Base-by-base conservation (phyloP, 2,888 invertebrate species). In the Nomada hirtipes region DNA sequence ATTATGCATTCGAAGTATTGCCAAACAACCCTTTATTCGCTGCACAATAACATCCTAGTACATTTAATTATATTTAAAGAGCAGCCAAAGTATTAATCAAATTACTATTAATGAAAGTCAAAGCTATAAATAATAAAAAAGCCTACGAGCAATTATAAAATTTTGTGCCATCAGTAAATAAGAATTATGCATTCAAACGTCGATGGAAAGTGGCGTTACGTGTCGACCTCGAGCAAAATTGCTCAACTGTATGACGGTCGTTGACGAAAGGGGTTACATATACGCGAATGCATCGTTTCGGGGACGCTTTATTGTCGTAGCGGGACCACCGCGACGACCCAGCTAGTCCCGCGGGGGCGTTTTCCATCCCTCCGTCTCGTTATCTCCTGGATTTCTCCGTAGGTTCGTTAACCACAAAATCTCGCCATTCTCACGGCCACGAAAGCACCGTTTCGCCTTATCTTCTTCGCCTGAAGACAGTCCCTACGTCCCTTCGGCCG, bases 381-480 rank as follows among this genome's bases (percentile, higher is more conserved):
- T 92, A 92, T 92, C 91, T 91, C 89, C 42, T 83, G 89, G 90
- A 90, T 89, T 89, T 86, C 89, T 82, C 73, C 83, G 82, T 86
- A 87, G 87, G 86, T 91, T 91, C 90, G 91, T 91, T 91, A 91
- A 89, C 86, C 88, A 79, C 82, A 72, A 86, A 89, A 86, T 88
- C 86, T 86, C 85, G 73, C 85, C 73, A 69, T 82, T 83, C 72
- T 75, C 80, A 74, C 82, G 84, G 82, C 71, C 80, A 74, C 81
- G 79, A 36, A 61, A 71, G 44, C 80, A 50, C 64, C 76, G 75
- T 87, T 83, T 64, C 81, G 60, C 55, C 88, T 88, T 87, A 87
- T 87, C 87, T 84, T 55, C 79, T 65, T 68, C 20, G 63, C 79
- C 79, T 53, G 71, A 36, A 68, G 82, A 76, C 68, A 53, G 59